Evolutionary conservation across 2,113 vertebrate genomes (phyloP).

Genomic region (Leiothrix lutea): DNA sequence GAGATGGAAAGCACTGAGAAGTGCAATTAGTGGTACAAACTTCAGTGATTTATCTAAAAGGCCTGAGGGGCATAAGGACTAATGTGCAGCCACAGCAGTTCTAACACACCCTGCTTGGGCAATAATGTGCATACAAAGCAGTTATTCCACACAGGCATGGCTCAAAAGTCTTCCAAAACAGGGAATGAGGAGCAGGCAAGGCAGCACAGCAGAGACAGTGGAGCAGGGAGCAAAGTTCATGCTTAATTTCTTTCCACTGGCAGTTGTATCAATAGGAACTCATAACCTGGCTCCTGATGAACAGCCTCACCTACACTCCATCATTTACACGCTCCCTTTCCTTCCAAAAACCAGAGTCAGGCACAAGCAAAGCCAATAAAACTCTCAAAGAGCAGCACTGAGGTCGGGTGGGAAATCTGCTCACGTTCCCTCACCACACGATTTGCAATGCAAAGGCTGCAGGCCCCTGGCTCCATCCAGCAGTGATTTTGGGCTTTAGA

Average conservation of each 20-base stretch:
- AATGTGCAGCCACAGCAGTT: background rate
- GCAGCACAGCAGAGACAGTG: background rate
- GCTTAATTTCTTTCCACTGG: background rate
- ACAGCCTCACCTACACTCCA: background rate
- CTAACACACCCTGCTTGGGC: background rate
- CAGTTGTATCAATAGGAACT: background rate
- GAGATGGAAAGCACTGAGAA: background rate
- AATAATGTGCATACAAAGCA: background rate
- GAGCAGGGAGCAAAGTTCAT: background rate
- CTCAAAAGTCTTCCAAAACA: background rate
- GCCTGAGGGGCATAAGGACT: background rate
- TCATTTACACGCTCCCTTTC: background rate
- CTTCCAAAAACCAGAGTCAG: background rate
- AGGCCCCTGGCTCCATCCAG: background rate
- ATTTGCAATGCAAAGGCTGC: background rate
- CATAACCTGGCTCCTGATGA: background rate
- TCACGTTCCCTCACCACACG: accelerated
- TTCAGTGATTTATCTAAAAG: background rate
- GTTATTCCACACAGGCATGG: background rate
- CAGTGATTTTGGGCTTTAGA: background rate
- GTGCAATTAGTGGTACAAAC: background rate
- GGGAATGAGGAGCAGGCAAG: background rate
- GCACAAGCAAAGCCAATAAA: background rate
- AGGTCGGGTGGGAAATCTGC: background rate
- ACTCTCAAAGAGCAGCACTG: accelerated